Evolutionary conservation across 2,113 vertebrate species (phyloP).

Genomic region (Aspidoscelis tigris): DNA sequence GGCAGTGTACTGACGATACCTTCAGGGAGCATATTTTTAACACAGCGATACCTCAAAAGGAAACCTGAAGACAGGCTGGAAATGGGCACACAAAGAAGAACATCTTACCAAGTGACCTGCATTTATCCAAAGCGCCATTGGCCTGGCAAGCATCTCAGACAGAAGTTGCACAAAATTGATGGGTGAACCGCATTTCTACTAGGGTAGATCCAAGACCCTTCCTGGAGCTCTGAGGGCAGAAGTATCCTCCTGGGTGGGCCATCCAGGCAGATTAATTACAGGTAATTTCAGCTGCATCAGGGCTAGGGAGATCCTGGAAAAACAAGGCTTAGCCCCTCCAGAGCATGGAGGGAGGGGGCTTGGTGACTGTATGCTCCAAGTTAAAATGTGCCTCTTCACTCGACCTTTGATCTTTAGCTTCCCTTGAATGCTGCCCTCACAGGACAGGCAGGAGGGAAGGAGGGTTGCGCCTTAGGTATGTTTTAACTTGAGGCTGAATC

Average conservation of each 20-base stretch:
- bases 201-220: not conserved
- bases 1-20: conserved; percentile 61
- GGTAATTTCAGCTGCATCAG: not conserved
- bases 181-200: not conserved
- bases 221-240: not conserved
- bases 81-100: conserved; percentile 47
- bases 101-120: conserved; percentile 26
- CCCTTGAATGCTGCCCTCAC: too few relatives aligned
- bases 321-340: not conserved
- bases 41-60: conserved; percentile 64
- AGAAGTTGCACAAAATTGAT: conserved; percentile 1
- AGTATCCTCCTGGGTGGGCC: too few relatives aligned
- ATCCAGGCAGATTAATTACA: not conserved
- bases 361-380: too few relatives aligned
- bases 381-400: too few relatives aligned
- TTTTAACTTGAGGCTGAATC: too few relatives aligned
- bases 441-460: too few relatives aligned
- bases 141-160: conserved; percentile 34
- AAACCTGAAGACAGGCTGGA: conserved; percentile 66
- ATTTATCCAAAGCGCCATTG: conserved; percentile 26
- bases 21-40: conserved; percentile 77
- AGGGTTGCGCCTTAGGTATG: too few relatives aligned
- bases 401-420: too few relatives aligned
- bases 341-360: not conserved
- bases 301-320: not conserved